Evolutionary conservation across 2,113 vertebrate species (phyloP).

Genomic region (Misgurnus mizolepis): DNA sequence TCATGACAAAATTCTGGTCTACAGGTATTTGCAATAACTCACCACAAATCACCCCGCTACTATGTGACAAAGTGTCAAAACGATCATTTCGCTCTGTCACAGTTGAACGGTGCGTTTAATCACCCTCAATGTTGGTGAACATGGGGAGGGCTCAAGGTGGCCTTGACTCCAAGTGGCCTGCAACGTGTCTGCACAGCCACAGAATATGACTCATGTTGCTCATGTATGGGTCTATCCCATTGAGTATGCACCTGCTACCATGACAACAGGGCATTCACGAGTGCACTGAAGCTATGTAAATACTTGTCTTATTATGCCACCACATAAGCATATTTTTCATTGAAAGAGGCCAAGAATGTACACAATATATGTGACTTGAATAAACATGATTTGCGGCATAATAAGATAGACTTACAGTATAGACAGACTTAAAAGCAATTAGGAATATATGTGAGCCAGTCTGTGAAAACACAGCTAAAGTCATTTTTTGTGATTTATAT

Average conservation of each 20-base stretch:
- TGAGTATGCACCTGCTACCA: neutral
- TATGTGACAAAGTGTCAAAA: slow-evolving; percentile 8
- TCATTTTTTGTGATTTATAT: too few relatives aligned
- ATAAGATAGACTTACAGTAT: neutral
- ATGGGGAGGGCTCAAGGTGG: neutral
- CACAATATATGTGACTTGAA: neutral
- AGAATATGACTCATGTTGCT: neutral
- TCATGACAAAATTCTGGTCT: neutral
- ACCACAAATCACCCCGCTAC: slow-evolving; percentile 6
- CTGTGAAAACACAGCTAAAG: too few relatives aligned
- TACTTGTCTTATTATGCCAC: neutral
- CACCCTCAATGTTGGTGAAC: neutral
- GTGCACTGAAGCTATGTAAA: slow-evolving; percentile 1
- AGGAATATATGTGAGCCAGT: neutral
- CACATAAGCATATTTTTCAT: neutral
- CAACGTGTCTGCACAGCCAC: slow-evolving; percentile 1
- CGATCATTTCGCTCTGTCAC: slow-evolving; percentile 10
- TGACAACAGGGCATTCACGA: neutral
- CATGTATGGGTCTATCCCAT: slow-evolving; percentile 11
- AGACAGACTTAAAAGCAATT: neutral
- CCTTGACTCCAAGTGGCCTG: slow-evolving; percentile 27
- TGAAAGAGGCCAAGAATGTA: neutral
- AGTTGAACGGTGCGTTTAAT: slow-evolving; percentile 30
- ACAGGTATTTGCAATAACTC: slow-evolving; percentile 1
- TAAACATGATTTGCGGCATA: neutral